These are phyloP conservation scores for Malacoctenus gilli DNA, from an alignment of 2,797 vertebrate genomes.

Conservation along the genomic window DNA sequence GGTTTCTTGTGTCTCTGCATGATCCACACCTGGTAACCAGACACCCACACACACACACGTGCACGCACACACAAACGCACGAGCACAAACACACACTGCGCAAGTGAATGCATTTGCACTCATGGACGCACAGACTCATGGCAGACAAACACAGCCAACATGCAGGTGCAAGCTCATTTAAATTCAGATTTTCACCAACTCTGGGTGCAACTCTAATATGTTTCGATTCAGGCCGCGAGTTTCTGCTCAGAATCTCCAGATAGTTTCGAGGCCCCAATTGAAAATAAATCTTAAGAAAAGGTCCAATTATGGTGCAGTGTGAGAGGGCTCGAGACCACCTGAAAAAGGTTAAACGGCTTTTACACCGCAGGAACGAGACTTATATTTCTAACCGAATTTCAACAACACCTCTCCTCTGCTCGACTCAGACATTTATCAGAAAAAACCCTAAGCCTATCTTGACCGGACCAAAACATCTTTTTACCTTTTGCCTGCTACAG, in stretches of 20 bases:
- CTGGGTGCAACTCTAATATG: too few species aligned
- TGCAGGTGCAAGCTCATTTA: background rate
- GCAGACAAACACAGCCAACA: background rate
- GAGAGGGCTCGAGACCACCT: background rate
- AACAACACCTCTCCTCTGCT: background rate
- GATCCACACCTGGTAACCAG: slow-evolving; percentile 66
- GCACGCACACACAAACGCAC: background rate
- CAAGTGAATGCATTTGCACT: background rate
- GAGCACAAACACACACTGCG: background rate
- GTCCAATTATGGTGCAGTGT: background rate
- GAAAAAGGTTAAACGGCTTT: slow-evolving; percentile 2
- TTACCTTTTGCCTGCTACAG: background rate
- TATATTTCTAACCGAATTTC: slow-evolving; percentile 1
- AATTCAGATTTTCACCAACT: background rate
- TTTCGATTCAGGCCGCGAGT: too few species aligned
- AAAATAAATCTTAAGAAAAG: background rate
- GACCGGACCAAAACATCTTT: too few species aligned
- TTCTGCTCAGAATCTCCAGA: too few species aligned
- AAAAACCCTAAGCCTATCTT: background rate
- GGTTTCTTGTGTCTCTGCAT: slow-evolving; percentile 51
- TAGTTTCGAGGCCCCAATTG: background rate
- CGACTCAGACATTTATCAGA: background rate
- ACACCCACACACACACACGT: background rate
- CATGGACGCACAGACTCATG: background rate
- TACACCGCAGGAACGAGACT: background rate